Conservation (phyloP, 2,888 invertebrate genomes). For the Orthonevra nobilis region DNA sequence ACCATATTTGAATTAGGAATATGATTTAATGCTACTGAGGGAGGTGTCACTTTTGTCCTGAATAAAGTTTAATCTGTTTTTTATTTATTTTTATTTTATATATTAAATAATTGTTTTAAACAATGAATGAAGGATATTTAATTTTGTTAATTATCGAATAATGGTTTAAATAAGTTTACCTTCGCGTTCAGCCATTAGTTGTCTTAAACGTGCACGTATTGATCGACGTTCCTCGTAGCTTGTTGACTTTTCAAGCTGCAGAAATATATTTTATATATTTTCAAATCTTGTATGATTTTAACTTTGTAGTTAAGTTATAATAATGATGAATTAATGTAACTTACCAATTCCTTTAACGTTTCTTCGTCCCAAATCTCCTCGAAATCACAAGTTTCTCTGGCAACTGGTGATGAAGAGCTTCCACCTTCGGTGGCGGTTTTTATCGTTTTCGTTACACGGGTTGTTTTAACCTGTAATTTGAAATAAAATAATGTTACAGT, state of each 20-base stretch:
- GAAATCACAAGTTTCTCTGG: conserved; percentile 83
- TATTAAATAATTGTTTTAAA: conserved; percentile 14
- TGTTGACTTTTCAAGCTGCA: conserved; percentile 89
- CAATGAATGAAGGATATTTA: neutral
- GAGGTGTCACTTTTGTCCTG: conserved; percentile 49
- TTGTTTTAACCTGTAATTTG: conserved; percentile 82
- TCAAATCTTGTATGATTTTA: too few relatives aligned
- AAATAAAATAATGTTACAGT: conserved; percentile 35
- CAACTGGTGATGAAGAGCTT: conserved; percentile 80
- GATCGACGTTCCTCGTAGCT: conserved; percentile 93
- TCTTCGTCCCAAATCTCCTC: conserved; percentile 90
- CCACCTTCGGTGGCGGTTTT: conserved; percentile 75
- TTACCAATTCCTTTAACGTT: conserved; percentile 86
- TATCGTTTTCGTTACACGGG: conserved; percentile 79
- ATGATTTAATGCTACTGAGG: conserved; percentile 28
- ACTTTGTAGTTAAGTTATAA: too few relatives aligned
- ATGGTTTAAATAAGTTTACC: conserved; percentile 81
- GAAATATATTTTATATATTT: conserved; percentile 12
- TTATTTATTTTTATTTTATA: conserved; percentile 12
- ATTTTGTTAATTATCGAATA: too few relatives aligned
- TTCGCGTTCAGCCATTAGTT: conserved; percentile 93
- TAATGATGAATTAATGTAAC: conserved; percentile 75
- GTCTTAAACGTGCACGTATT: conserved; percentile 89
- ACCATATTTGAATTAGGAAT: conserved; percentile 35
- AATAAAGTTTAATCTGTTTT: conserved; percentile 25